phyloP scores from a whole-genome alignment of 2,797 vertebrate species.

The Gila robusta region DNA sequence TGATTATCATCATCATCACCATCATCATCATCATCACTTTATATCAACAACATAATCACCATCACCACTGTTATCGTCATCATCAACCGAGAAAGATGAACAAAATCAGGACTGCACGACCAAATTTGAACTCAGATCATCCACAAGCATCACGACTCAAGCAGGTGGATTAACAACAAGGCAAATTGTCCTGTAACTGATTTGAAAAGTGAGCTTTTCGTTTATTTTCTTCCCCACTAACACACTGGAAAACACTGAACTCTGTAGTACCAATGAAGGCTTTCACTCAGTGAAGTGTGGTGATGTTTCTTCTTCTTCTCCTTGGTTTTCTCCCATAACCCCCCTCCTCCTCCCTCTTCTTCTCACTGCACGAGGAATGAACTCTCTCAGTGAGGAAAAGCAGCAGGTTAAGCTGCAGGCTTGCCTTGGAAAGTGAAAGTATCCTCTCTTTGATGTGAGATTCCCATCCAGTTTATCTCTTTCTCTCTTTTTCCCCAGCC shows the following conservation, averaged over 20 bases:
- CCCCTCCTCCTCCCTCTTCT: not conserved
- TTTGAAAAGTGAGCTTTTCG: not conserved
- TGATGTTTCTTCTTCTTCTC: conserved; percentile 47
- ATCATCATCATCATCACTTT: not conserved
- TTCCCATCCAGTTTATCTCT: conserved; percentile 45
- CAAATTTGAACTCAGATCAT: not conserved
- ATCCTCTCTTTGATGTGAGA: conserved; percentile 60
- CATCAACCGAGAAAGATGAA: not conserved
- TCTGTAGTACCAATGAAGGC: not conserved
- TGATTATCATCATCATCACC: not conserved
- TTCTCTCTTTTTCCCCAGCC: not conserved
- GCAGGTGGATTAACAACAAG: not conserved
- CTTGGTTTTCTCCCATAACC: not conserved
- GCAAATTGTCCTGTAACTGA: not conserved
- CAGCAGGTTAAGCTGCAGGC: conserved; percentile 57
- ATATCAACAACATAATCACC: not conserved
- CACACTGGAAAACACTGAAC: not conserved
- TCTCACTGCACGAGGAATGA: conserved; percentile 55
- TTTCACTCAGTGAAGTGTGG: not conserved
- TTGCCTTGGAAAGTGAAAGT: conserved; percentile 58
- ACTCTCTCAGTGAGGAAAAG: conserved; percentile 55
- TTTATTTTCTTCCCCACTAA: not conserved
- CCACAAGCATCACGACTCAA: not conserved
- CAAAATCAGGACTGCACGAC: not conserved
- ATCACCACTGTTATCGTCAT: not conserved